These are phyloP conservation scores for Drosophila simulans DNA, from an alignment of 1,140 invertebrate species.

Conservation along the genomic window DNA sequence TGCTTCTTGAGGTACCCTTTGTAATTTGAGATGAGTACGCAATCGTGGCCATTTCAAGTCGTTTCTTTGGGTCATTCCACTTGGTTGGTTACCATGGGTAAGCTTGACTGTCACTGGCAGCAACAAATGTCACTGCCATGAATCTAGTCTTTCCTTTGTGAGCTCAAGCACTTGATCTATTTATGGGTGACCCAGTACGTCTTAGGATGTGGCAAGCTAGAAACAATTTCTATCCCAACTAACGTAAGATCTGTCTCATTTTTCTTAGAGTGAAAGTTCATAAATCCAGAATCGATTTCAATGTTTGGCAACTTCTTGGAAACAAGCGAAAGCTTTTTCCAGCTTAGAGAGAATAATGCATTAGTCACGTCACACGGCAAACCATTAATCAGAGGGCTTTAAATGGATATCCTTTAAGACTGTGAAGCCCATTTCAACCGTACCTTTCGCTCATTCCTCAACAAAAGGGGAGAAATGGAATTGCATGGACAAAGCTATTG, in stretches of 20 bases:
- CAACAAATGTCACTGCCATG: slow-evolving; percentile 42
- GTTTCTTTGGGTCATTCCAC: slow-evolving; percentile 39
- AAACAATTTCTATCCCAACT: not conserved
- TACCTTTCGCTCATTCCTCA: not conserved
- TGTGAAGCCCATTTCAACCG: slow-evolving; percentile 5
- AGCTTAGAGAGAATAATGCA: slow-evolving; percentile 19
- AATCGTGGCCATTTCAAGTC: slow-evolving; percentile 30
- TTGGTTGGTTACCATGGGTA: slow-evolving; percentile 24
- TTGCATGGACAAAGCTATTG: slow-evolving; percentile 44
- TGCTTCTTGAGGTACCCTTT: slow-evolving; percentile 6
- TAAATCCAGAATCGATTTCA: not conserved
- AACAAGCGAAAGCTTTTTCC: slow-evolving; percentile 21
- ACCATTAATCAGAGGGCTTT: slow-evolving; percentile 47
- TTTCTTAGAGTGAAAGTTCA: slow-evolving; percentile 2
- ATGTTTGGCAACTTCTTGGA: not conserved
- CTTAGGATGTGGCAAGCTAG: not conserved
- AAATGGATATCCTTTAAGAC: slow-evolving; percentile 30
- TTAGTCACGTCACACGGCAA: slow-evolving; percentile 23
- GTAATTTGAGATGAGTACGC: slow-evolving; percentile 13
- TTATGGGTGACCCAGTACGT: not conserved
- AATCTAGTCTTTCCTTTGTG: slow-evolving; percentile 15
- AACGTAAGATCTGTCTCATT: not conserved
- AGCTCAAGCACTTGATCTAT: slow-evolving; percentile 28
- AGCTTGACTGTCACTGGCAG: slow-evolving; percentile 29
- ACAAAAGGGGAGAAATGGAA: slow-evolving; percentile 14